Base-by-base conservation (phyloP, 1,140 invertebrate species). In the Cyclina sinensis region DNA sequence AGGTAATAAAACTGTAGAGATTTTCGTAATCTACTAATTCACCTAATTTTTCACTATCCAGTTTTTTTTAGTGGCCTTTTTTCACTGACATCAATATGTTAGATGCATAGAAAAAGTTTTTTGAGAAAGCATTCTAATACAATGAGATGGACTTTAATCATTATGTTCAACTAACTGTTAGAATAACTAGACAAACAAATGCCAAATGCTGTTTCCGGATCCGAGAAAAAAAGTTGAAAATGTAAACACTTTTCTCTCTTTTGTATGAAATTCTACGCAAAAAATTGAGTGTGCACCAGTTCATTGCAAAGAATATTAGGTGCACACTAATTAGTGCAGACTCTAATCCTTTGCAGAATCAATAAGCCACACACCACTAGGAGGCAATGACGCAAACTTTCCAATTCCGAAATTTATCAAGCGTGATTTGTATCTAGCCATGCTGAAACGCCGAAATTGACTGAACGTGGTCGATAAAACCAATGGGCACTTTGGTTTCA, bases 381-480 rank as follows among this genome's bases (percentile, higher is more conserved):
- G 32, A 37, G 65, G 65, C 65, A 70, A 21, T 70, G 32, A 70
- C 27, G 65, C 65, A 11, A 70, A n/a, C 65, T 70, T 70, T 70
- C 65, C 65, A 70, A 70, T 70, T 37, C 16, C 32, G 35, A 37
- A 39, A 3, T 39, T 37, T 32, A 70, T 37, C 32, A 70, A 70
- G 65, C 65, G 32, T 70, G 65, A 16, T 70, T 21, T 70, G 32
- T 70, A 27, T 11, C 32, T 32, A 70, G 65, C n/a, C 65, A 70
- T 35, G 65, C 65, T 5, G 11, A 70, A 35, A 70, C 32, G 37
- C 65, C 1, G 65, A 37, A 70, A 70, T 70, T 70, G 35, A 39
- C 35, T 70, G 65, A 70, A 39, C 65, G 37, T 16, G 32, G 65
- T 70, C 65, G 65, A 70, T 70, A 70, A 70, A 70, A 70, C 24